phyloP scores from a whole-genome alignment of 2,888 invertebrate species.

The Crocallis elinguaria region DNA sequence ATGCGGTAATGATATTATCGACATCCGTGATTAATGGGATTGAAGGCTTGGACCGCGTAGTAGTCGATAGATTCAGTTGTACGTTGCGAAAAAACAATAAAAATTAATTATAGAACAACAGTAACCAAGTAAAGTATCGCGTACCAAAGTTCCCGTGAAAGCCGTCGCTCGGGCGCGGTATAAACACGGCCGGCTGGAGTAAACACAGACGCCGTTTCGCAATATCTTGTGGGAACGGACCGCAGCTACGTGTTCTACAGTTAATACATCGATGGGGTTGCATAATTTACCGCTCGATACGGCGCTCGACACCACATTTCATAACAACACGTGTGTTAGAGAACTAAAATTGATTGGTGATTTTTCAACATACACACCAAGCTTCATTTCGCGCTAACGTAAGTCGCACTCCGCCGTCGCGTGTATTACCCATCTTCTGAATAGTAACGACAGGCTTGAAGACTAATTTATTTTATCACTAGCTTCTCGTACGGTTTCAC shows the following conservation, averaged over 20 bases:
- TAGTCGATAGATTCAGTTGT: background rate
- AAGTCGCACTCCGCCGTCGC: too few relatives aligned
- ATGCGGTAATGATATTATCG: slow-evolving; percentile 30
- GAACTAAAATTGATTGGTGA: too few relatives aligned
- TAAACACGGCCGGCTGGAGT: slow-evolving; percentile 11
- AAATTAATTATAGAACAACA: too few relatives aligned
- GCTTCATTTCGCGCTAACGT: too few relatives aligned
- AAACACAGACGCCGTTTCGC: slow-evolving; percentile 17
- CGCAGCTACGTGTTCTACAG: background rate
- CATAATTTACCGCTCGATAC: background rate
- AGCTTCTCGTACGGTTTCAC: too few relatives aligned
- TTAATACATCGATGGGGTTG: background rate
- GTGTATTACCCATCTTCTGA: too few relatives aligned
- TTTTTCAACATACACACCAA: too few relatives aligned
- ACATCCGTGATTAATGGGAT: slow-evolving; percentile 3
- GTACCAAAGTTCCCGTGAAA: slow-evolving; percentile 8
- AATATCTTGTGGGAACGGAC: slow-evolving; percentile 9
- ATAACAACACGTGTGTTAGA: too few relatives aligned
- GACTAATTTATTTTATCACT: too few relatives aligned
- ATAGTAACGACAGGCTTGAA: too few relatives aligned
- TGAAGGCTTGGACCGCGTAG: background rate
- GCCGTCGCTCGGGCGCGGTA: background rate
- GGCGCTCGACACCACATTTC: too few relatives aligned
- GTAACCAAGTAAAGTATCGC: too few relatives aligned
- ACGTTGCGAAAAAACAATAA: background rate